phyloP scores from a whole-genome alignment of 2,113 vertebrate species.

The Gopherus flavomarginatus region DNA sequence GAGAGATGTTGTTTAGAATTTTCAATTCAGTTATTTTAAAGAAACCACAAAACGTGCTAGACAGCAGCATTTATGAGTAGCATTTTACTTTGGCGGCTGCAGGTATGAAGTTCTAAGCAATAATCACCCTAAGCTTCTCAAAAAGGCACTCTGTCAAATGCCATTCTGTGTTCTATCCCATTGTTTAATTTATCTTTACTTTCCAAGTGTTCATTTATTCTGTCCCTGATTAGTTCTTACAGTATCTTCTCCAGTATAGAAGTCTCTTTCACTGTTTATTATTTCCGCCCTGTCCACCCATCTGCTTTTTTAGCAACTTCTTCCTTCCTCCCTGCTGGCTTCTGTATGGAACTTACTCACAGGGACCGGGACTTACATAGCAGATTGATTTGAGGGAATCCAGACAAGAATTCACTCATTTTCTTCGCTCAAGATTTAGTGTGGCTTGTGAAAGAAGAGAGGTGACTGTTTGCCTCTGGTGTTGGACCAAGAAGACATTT shows the following conservation, averaged over 20 bases:
- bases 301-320: constrained; percentile 40
- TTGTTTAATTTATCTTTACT: not conserved
- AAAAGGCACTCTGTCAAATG: not conserved
- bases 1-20: not conserved
- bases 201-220: constrained; percentile 11
- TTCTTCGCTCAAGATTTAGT: not conserved
- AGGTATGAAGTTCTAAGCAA: not conserved
- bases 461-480: not conserved
- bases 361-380: not conserved
- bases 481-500: not conserved
- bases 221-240: not conserved
- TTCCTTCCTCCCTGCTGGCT: constrained; percentile 45
- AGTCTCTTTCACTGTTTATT: not conserved
- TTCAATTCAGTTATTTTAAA: not conserved
- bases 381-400: not conserved
- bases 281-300: not conserved
- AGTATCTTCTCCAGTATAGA: not conserved
- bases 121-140: not conserved
- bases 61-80: not conserved
- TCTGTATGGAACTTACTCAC: not conserved
- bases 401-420: not conserved
- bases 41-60: not conserved
- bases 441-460: not conserved
- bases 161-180: not conserved
- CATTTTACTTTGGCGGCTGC: not conserved